phyloP scores from a whole-genome alignment of 2,888 invertebrate species.

The Fissipunctia ypsillon region DNA sequence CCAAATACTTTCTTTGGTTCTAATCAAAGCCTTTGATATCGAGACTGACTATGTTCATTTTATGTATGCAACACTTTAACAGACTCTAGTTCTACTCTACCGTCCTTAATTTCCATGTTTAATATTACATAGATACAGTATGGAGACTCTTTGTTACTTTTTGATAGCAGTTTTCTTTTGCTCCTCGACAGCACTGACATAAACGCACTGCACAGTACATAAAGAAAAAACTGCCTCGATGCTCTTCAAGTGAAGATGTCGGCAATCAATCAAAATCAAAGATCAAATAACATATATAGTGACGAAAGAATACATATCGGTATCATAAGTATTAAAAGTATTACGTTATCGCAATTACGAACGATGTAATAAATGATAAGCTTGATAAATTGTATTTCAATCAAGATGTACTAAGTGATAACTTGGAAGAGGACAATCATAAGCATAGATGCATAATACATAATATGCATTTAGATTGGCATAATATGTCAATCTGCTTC shows the following conservation, averaged over 20 bases:
- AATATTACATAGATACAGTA: constrained; percentile 1
- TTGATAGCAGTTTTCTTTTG: constrained; percentile 37
- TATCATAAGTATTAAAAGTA: constrained; percentile 30
- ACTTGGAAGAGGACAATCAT: constrained; percentile 13
- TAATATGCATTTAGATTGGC: too few species aligned
- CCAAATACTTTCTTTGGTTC: not conserved
- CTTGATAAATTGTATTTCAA: constrained; percentile 14
- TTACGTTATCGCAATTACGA: constrained; percentile 45
- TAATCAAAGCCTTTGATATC: not conserved
- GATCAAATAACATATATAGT: constrained; percentile 39
- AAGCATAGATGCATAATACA: constrained; percentile 20
- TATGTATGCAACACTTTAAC: not conserved
- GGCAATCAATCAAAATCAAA: constrained; percentile 52
- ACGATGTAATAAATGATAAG: constrained; percentile 26
- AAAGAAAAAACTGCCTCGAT: constrained; percentile 33
- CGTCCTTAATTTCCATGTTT: not conserved
- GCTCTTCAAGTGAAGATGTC: constrained; percentile 31
- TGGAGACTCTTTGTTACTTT: too few species aligned
- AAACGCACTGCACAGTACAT: constrained; percentile 12
- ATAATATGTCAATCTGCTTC: constrained; percentile 19
- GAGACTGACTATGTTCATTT: not conserved
- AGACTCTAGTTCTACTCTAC: not conserved
- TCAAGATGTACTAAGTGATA: constrained; percentile 21
- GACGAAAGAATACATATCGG: constrained; percentile 36
- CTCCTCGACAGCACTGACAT: constrained; percentile 14